A percentile compares a stretch with the other conserved stretches of the same genome.
These are phyloP conservation scores for Chymomyza fuscimana DNA, from an alignment of 2,888 invertebrate species.

Conservation along the genomic window DNA sequence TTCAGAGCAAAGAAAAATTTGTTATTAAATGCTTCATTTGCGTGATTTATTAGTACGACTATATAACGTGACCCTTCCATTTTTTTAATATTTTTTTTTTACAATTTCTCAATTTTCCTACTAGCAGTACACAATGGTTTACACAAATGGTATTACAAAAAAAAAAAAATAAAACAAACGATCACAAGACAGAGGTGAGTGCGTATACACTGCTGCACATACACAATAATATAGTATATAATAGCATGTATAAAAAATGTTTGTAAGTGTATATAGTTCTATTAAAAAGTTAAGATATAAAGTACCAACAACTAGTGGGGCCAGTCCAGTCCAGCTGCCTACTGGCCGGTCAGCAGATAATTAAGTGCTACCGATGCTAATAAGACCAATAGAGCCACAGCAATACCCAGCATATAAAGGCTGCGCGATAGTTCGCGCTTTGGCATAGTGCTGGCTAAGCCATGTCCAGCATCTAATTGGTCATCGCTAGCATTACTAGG, in stretches of 20 bases:
- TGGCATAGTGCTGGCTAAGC: slow-evolving; percentile 80
- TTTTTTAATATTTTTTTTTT: slow-evolving; percentile 21
- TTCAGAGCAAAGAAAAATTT: neutral
- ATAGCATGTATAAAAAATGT: slow-evolving; percentile 35
- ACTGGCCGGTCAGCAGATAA: slow-evolving; percentile 70
- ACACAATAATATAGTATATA: slow-evolving; percentile 46
- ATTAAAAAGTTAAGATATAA: slow-evolving; percentile 14
- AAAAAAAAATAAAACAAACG: slow-evolving; percentile 55
- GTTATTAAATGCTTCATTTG: slow-evolving; percentile 67
- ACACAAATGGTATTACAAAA: slow-evolving; percentile 18
- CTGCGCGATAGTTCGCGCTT: slow-evolving; percentile 83
- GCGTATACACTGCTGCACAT: slow-evolving; percentile 36
- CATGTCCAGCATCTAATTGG: slow-evolving; percentile 67
- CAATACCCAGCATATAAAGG: slow-evolving; percentile 81
- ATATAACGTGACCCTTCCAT: slow-evolving; percentile 66
- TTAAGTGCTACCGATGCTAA: slow-evolving; percentile 83
- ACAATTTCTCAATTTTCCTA: slow-evolving; percentile 31
- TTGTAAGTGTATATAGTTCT: slow-evolving; percentile 24
- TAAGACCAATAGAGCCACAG: slow-evolving; percentile 83
- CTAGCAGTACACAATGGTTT: slow-evolving; percentile 61
- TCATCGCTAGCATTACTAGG: slow-evolving; percentile 34
- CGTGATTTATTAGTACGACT: slow-evolving; percentile 67
- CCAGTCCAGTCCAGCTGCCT: slow-evolving; percentile 13
- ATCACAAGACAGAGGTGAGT: slow-evolving; percentile 63
- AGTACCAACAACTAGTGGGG: slow-evolving; percentile 17